Evolutionary conservation across 1,140 invertebrate genomes (phyloP).

Genomic region (Nasonia vitripennis): DNA sequence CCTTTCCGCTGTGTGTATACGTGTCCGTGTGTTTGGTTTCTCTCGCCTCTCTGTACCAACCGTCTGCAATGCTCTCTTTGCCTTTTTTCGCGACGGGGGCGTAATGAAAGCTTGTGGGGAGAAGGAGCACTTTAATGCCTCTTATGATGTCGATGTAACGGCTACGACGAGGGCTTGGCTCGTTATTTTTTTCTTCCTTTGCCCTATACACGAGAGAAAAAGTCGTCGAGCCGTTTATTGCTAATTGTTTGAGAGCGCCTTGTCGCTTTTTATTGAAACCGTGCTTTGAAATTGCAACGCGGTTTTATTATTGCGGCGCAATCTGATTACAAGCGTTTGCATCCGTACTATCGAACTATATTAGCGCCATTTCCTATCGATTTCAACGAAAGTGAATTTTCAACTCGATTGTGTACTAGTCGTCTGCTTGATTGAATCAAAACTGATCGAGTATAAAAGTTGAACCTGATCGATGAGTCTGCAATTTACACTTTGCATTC

Average conservation of each 20-base stretch:
- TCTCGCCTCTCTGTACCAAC: neutral
- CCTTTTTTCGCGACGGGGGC: too few species aligned
- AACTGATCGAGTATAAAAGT: too few species aligned
- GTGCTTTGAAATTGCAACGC: neutral
- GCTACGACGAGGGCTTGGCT: neutral
- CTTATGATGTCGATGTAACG: neutral
- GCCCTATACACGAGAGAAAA: neutral
- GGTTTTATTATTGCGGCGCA: too few species aligned
- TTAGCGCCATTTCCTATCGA: too few species aligned
- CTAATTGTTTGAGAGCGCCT: neutral
- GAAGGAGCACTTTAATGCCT: neutral
- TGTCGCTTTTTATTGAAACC: neutral
- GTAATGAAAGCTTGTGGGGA: neutral
- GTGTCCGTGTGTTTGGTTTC: neutral
- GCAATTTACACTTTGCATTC: neutral
- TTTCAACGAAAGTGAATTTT: too few species aligned
- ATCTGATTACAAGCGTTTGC: too few species aligned
- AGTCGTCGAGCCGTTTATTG: conserved; percentile 2
- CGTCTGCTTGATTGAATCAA: too few species aligned
- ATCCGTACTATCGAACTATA: too few species aligned
- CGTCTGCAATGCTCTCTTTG: neutral
- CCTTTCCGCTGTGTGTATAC: neutral
- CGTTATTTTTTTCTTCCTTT: neutral
- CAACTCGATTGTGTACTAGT: too few species aligned
- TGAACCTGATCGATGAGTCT: too few species aligned